phyloP scores from a whole-genome alignment of 2,888 invertebrate genomes.

The Spialia ferax region DNA sequence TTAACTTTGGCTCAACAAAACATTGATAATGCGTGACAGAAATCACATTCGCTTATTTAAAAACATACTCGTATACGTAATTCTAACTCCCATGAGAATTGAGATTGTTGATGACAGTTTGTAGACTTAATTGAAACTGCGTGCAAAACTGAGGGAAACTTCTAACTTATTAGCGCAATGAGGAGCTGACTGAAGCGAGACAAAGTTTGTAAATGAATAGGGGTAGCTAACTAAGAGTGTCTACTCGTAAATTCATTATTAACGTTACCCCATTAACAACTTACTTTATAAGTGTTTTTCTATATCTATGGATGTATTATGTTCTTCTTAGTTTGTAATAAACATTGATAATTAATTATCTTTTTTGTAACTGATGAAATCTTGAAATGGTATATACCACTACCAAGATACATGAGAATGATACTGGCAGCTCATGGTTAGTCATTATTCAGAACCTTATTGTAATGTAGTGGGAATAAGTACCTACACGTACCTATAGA shows the following conservation, averaged over 20 bases:
- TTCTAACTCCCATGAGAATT: not conserved
- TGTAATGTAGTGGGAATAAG: too few relatives aligned
- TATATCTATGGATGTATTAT: not conserved
- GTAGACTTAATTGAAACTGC: constrained; percentile 7
- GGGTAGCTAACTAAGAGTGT: not conserved
- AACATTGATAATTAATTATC: too few relatives aligned
- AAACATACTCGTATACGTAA: too few relatives aligned
- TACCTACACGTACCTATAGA: too few relatives aligned
- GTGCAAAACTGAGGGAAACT: constrained; percentile 5
- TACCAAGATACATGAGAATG: too few relatives aligned
- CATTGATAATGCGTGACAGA: not conserved
- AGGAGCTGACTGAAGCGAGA: not conserved
- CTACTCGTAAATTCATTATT: not conserved
- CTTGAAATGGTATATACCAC: too few relatives aligned
- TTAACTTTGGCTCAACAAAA: too few relatives aligned
- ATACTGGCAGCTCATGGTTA: too few relatives aligned
- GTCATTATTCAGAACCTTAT: too few relatives aligned
- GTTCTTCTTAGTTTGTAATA: too few relatives aligned
- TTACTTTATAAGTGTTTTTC: not conserved
- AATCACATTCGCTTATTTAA: too few relatives aligned
- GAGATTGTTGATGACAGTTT: not conserved
- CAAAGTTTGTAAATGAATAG: constrained; percentile 7
- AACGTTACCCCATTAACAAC: not conserved
- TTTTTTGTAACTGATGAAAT: too few relatives aligned
- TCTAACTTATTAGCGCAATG: not conserved